Base-by-base conservation (phyloP, 2,113 vertebrate genomes). In the Danionella cerebrum region DNA sequence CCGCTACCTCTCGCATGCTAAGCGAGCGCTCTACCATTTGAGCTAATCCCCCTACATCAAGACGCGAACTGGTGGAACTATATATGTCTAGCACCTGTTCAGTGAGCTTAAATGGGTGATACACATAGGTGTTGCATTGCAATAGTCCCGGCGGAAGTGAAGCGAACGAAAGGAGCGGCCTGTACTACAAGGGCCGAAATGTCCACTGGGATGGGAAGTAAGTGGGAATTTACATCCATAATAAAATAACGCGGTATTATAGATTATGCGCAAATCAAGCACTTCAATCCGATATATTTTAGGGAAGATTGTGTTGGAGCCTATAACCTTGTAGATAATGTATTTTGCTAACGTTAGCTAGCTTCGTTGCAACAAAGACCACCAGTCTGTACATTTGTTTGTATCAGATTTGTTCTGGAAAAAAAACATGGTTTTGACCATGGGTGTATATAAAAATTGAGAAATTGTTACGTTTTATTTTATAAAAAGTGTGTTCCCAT, bases 21-120 rank as follows among this genome's bases (percentile, higher is more conserved):
- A 88, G 84, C 72, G 84, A 87, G 77, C 78, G 84, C 86, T 89
- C 83, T 87, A 85, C 86, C 79, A 84, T 89, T 78, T 86, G 75
- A 87, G 83, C 79, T 81, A 76, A 84, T 85, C 83, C 77, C 81
- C 83, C 77, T 27, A 0, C 3, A 0, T 0, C 0, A 0, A 0
- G 0, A n/a, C n/a, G n/a, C 0, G 0, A 0, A 0, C 0, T 1
- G 18, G 1, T 18, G 59, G 18, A 48, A 22, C 0, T 0, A 5
- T n/a, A 21, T 48, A 9, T 47, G 12, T 63, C 16, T 1, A 2
- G 14, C 59, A 35, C 59, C 3, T 2, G 21, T n/a, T n/a, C n/a
- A n/a, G n/a, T n/a, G n/a, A n/a, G n/a, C n/a, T n/a, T n/a, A n/a
- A n/a, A n/a, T n/a, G n/a, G n/a, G n/a, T n/a, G n/a, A n/a, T n/a